Evolutionary conservation across 2,797 vertebrate genomes (phyloP), one percentile per base, ranked within the genome.

Genomic region (Hapalemur alaotrensis): DNA sequence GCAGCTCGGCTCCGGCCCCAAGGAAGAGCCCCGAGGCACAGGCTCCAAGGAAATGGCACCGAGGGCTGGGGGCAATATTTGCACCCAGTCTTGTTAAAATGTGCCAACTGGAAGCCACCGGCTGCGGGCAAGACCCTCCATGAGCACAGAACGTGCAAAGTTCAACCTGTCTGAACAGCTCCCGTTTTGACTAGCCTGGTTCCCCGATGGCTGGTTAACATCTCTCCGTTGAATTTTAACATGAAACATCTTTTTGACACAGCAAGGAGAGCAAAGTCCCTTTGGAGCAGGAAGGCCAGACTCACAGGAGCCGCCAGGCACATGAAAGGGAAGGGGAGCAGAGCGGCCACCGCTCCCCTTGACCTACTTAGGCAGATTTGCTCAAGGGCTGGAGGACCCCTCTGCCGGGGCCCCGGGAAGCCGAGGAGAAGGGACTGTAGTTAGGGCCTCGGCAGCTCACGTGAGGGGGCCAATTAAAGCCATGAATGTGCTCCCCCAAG

Each of bases 221-320:
- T 57, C 73, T 76, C 88, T 35, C 63, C 2, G 28, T 97, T 97
- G 96, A 96, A 97, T 94, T 98, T 97, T 97, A 98, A 98, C 97
- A 79, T 70, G 82, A 87, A 94, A 30, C 50, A 48, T 92, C 88
- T 87, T 91, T 95, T 95, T 84, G 95, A 95, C 86, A 12, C 30
- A 59, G 89, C 91, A 41, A 86, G 91, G 72, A 97, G 94, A 78
- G 72, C 91, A 9, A 96, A 97, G 98, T 97, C 96, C 97, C 92
- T 93, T 82, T 15, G 82, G 94, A 84, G 94, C 25, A 25, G 52
- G 73, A 20, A 85, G 82, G 82, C 52, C 78, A 57, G 89, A 59
- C 72, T 85, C 10, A 14, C 70, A 67, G 87, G 81, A 79, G 92
- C 96, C 28, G 3, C 63, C 10, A 14, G 94, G 94, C 95, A 59